Evolutionary conservation across 2,113 vertebrate species (phyloP), one percentile per base, ranked within the genome.

Genomic region (Chelonoidis abingdonii): DNA sequence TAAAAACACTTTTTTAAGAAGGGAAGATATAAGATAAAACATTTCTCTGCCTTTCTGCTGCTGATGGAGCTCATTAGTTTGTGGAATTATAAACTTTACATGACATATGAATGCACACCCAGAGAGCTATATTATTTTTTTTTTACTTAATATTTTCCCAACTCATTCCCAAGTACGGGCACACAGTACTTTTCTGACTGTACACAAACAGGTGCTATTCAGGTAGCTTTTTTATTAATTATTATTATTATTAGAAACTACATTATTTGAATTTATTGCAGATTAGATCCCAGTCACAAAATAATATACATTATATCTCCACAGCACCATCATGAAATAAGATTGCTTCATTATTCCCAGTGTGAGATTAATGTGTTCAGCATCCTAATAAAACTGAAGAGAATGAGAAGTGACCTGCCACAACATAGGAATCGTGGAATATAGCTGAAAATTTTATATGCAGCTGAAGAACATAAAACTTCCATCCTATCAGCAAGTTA

Each of bases 181-280:
- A 80, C 22, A 49, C 31, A 80, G 35, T 65, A 27, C 44, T 80
- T 80, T 56, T 10, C 29, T 88, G n/a, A 29, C 13, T 52, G 57
- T 41, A 52, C 35, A 47, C 19, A 65, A 31, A 38, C 78, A 87
- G 87, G 14, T 87, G 13, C n/a, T 65, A n/a, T 47, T 52, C n/a
- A 75, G n/a, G 35, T 78, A 85, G 16, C n/a, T 24, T 24, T 10
- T 6, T 38, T 76, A 84, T 83, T 89, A 54, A 62, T 89, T 87
- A 65, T 87, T 94, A 44, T 44, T 44, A 44, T 44, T 44, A 44
- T 44, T 80, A 89, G 59, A 94, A 53, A 85, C 19, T 1, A 0
- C 24, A 49, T 80, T 89, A 50, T 24, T 79, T n/a, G 35, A 91
- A 94, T 94, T 89, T 89, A 89, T 83, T 29, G 41, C 13, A 90